Evolutionary conservation across 2,113 vertebrate genomes (phyloP).

Genomic region (Sporophila hypoxantha): DNA sequence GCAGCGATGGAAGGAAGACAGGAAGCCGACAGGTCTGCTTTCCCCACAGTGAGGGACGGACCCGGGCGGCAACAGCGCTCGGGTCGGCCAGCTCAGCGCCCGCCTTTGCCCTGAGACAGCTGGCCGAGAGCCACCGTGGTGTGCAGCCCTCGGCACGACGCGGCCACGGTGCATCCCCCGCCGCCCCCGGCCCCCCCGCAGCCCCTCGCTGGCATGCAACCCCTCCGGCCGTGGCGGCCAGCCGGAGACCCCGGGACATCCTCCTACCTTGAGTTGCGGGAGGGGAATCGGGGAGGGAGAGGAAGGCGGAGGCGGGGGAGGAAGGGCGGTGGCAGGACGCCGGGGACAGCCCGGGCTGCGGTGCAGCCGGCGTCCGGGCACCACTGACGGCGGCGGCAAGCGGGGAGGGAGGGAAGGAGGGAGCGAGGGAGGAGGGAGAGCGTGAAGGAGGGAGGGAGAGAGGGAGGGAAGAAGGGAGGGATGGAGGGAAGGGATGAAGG

Average conservation of each 20-base stretch:
- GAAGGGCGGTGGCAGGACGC: slow-evolving; percentile 34
- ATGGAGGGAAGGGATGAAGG: background rate
- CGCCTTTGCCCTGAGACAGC: background rate
- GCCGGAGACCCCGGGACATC: background rate
- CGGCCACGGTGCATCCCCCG: background rate
- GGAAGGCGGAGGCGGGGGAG: slow-evolving; percentile 9
- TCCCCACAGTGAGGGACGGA: background rate
- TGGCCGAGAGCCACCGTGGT: background rate
- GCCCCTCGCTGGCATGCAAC: background rate
- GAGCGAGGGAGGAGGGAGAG: background rate
- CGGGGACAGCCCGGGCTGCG: slow-evolving; percentile 26
- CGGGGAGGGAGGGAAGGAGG: slow-evolving; percentile 45
- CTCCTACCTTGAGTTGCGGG: slow-evolving; percentile 38
- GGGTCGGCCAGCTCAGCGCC: background rate
- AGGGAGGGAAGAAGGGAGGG: background rate
- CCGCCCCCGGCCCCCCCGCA: background rate
- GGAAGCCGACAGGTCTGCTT: slow-evolving; percentile 1
- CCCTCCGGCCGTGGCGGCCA: background rate
- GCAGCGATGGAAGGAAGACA: background rate
- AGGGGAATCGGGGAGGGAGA: slow-evolving; percentile 18
- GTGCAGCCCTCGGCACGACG: background rate
- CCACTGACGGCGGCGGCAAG: slow-evolving; percentile 28
- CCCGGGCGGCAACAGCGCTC: background rate
- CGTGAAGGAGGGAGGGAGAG: background rate
- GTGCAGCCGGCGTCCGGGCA: slow-evolving; percentile 38